Conservation (phyloP, 2,888 invertebrate species). For the Sclerodermus sp. region DNA sequence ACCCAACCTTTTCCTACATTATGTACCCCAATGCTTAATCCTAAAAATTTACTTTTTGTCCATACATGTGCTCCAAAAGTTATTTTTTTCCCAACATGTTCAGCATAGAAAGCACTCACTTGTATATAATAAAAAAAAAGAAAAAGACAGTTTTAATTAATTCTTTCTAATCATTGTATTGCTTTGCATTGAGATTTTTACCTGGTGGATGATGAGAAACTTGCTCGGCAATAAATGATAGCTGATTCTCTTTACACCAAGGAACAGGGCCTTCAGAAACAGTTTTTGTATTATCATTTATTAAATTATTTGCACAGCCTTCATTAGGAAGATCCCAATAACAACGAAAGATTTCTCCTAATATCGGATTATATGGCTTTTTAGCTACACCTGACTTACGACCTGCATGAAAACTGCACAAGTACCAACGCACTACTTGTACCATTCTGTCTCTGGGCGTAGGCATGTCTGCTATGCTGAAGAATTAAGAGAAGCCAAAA, state of each 20-base stretch:
- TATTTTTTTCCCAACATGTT: constrained; percentile 87
- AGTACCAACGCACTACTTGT: constrained; percentile 93
- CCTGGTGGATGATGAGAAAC: constrained; percentile 99
- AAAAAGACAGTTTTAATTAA: not conserved
- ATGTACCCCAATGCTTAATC: constrained; percentile 95
- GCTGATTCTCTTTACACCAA: constrained; percentile 84
- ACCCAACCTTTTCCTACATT: constrained; percentile 95
- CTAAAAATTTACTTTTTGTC: constrained; percentile 99
- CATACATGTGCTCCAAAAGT: constrained; percentile 95
- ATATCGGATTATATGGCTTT: constrained; percentile 97
- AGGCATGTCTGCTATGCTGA: constrained; percentile 84
- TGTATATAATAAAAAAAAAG: no score
- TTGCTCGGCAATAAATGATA: constrained; percentile 96
- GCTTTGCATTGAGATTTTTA: constrained; percentile 41
- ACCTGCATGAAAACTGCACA: constrained; percentile 98
- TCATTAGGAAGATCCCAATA: constrained; percentile 73
- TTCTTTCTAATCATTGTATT: not conserved
- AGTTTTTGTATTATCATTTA: constrained; percentile 26
- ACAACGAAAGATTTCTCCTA: constrained; percentile 94
- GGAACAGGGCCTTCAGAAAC: constrained; percentile 85
- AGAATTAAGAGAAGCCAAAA: constrained; percentile 2
- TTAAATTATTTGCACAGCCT: constrained; percentile 27
- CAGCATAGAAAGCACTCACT: constrained; percentile 99
- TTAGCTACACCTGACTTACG: constrained; percentile 96
- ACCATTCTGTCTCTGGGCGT: constrained; percentile 89